A percentile compares a stretch with the other conserved stretches of the same genome.
These are phyloP conservation scores for Sebastes cheni DNA, from an alignment of 2,797 vertebrate genomes.

Conservation along the genomic window DNA sequence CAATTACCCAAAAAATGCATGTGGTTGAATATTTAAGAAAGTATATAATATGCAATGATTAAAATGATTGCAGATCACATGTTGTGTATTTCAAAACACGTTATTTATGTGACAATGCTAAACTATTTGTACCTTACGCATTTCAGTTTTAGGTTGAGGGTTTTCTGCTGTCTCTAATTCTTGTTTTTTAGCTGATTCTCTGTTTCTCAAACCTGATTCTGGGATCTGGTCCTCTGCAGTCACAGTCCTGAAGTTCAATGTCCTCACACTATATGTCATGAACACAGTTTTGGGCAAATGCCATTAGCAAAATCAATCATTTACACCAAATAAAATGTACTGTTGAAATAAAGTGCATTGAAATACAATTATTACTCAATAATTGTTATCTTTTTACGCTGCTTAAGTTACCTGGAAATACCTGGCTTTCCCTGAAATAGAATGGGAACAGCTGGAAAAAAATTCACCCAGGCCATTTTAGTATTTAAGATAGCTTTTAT, in stretches of 20 bases:
- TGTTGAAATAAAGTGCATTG: background rate
- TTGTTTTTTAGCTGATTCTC: background rate
- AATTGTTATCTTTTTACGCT: background rate
- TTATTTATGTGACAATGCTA: background rate
- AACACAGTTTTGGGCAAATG: background rate
- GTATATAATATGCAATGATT: no score
- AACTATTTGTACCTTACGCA: background rate
- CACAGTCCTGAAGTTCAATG: background rate
- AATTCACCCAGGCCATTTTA: background rate
- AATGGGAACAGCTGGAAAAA: background rate
- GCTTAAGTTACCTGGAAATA: background rate
- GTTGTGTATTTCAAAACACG: background rate
- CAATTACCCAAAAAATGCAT: background rate
- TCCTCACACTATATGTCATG: background rate
- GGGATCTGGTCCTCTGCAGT: background rate
- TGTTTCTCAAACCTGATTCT: background rate
- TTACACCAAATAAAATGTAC: background rate
- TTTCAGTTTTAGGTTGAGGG: background rate
- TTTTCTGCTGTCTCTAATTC: background rate
- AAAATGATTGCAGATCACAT: background rate
- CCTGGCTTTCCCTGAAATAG: background rate
- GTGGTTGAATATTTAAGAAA: background rate
- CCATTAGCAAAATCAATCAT: background rate
- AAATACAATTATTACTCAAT: background rate
- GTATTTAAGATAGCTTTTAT: conserved; percentile 62